These are phyloP conservation scores for Jordanella pulchra DNA, from an alignment of 2,797 vertebrate genomes.

Conservation along the genomic window DNA sequence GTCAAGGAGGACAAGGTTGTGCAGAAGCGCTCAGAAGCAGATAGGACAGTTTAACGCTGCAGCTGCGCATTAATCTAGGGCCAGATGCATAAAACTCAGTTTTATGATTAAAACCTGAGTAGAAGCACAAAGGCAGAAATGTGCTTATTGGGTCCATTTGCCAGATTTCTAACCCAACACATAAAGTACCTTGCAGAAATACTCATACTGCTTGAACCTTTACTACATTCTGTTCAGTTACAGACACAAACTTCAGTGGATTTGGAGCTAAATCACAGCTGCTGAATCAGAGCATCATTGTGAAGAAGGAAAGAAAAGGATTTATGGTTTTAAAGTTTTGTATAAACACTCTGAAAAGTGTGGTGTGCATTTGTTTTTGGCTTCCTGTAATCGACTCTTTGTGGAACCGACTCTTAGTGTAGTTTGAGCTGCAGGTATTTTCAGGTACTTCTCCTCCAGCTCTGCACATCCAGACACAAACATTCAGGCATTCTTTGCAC, in stretches of 20 bases:
- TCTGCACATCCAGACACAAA: too few species aligned
- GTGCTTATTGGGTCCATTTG: not conserved
- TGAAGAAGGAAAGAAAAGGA: not conserved
- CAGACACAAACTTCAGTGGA: not conserved
- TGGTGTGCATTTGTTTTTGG: not conserved
- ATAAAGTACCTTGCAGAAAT: slow-evolving; percentile 2
- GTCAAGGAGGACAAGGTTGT: slow-evolving; percentile 87
- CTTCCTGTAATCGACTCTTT: not conserved
- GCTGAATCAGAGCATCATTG: not conserved
- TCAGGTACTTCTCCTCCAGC: too few species aligned
- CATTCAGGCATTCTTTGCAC: too few species aligned
- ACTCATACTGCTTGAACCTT: not conserved
- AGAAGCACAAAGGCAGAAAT: not conserved
- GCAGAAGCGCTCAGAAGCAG: slow-evolving; percentile 90
- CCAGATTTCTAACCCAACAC: not conserved
- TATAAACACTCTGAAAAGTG: not conserved
- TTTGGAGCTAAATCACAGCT: not conserved
- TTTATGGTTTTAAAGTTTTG: not conserved
- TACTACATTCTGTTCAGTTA: not conserved
- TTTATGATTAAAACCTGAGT: slow-evolving; percentile 5
- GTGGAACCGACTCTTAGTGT: too few species aligned
- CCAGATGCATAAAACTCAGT: slow-evolving; percentile 17
- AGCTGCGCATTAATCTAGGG: slow-evolving; percentile 27
- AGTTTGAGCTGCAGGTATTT: too few species aligned
- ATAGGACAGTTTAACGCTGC: slow-evolving; percentile 92